phyloP scores from a whole-genome alignment of 2,797 vertebrate species.

The Euthynnus affinis region DNA sequence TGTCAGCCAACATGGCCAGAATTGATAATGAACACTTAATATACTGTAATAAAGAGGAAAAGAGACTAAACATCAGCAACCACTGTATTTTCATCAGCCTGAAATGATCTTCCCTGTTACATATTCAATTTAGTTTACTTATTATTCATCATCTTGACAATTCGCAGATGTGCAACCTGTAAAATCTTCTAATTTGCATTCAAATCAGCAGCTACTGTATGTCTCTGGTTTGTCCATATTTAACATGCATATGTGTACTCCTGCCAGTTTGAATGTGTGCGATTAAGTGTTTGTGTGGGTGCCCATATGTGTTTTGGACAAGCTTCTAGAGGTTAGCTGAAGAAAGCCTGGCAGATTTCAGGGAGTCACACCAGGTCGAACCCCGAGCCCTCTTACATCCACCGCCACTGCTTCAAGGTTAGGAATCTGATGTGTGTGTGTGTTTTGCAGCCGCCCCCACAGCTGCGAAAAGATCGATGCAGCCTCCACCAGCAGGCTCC shows the following conservation, averaged over 20 bases:
- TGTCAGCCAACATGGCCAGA: neutral
- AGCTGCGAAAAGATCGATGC: conserved; percentile 81
- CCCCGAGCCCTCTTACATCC: conserved; percentile 57
- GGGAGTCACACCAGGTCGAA: conserved; percentile 61
- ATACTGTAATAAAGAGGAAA: neutral
- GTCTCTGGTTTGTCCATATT: conserved; percentile 1
- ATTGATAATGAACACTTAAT: neutral
- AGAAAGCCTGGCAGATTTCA: conserved; percentile 63
- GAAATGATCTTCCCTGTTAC: neutral
- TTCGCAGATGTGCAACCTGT: neutral
- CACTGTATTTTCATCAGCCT: neutral
- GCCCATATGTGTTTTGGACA: conserved; percentile 53
- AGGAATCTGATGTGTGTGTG: conserved; percentile 52
- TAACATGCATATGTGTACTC: conserved; percentile 12
- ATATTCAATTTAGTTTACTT: neutral
- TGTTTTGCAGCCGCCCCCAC: conserved; percentile 76
- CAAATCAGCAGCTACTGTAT: conserved; percentile 21
- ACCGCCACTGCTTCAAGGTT: conserved; percentile 64
- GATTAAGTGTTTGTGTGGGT: conserved; percentile 56
- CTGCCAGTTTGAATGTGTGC: conserved; percentile 26
- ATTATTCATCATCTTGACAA: conserved; percentile 14
- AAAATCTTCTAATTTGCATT: neutral
- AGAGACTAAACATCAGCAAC: neutral
- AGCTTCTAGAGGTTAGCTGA: conserved; percentile 55
- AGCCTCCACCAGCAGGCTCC: conserved; percentile 78